Base-by-base conservation (phyloP, 1,140 invertebrate species). In the Limonius californicus region DNA sequence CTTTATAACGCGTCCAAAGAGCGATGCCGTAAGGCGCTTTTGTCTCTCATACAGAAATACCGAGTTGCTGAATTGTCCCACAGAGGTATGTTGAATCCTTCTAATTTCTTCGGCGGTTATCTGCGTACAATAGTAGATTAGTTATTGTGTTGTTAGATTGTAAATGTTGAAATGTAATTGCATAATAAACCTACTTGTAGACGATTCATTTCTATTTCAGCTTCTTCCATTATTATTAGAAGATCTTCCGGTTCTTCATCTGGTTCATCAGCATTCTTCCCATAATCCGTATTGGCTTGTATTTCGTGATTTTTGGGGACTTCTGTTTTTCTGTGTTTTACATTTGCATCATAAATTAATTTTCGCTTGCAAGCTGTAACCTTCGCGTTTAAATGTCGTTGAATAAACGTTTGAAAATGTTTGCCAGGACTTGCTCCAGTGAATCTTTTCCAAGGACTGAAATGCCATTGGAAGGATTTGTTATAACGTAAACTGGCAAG, bases 401-500 rank as follows among this genome's bases (percentile, higher is more conserved):
- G 2, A 8, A 54, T 54, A 23, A 19, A 54, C 3, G 6, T 3
- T 11, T 23, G 2, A 54, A 54, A 23, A 23, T 54, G 2, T 16
- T 18, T 18, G 2, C 50, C 3, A 19, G 50, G 16, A n/a, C 16
- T 12, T 54, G 8, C n/a, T 2, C 19, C 7, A 16, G 19, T 18
- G 19, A 54, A 54, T 2, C 2, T 19, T 16, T 54, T 18, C 50
- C 50, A 54, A 16, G 50, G 50, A 18, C 19, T 54, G 12, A n/a
- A n/a, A n/a, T 54, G 50, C 15, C 50, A 54, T 4, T 2, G 2
- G n/a, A 18, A 18, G 19, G 8, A 4, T 8, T 21, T 18, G 19
- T 65, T 54, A 57, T 39, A 50, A 45, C 14, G n/a, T 47, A 47
- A 12, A 1, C 54, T 53, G 7, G 54, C 35, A 3, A 61, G 14